Evolutionary conservation across 2,797 vertebrate genomes (phyloP), one percentile per base, ranked within the genome.

Genomic region (Microctenopoma steveboyesi): DNA sequence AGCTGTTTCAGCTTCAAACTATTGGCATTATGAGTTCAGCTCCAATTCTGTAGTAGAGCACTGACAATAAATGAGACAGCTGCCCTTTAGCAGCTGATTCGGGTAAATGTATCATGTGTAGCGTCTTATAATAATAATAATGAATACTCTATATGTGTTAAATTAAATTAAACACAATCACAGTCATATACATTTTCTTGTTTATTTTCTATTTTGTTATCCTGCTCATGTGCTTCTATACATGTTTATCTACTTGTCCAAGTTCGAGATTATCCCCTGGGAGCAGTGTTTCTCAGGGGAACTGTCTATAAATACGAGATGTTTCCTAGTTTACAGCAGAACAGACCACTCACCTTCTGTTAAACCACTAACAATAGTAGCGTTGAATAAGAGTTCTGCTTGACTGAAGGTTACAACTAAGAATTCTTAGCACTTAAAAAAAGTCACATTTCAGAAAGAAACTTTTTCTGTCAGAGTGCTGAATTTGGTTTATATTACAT

Each of bases 241-340:
- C 28, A 18, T 54, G 53, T 55, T 61, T 28, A 64, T 18, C 33
- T 7, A 15, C 39, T 55, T 65, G 61, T 35, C 7, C 42, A 25
- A 50, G 39, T 63, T 50, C 11, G 30, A 43, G 18, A 27, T 55
- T n/a, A 46, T 45, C 47, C 37, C 14, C 35, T 47, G 45, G 35
- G 52, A 51, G 52, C 6, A 30, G 40, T n/a, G 10, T 39, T 72
- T 58, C 16, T 46, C 46, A 13, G 4, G 16, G n/a, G 42, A 63
- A 18, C 4, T 16, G 28, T 56, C 8, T 57, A n/a, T 22, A 7
- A 61, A 59, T 33, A 51, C 9, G 15, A 42, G 10, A 54, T n/a
- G 42, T 63, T 71, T 35, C 63, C 45, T 46, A 15, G 18, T 62
- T 54, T 55, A 27, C n/a, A 13, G 27, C 5, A 33, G 0, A 68